These are phyloP conservation scores for Microctonus brassicae DNA, from an alignment of 2,888 invertebrate genomes.

Conservation along the genomic window DNA sequence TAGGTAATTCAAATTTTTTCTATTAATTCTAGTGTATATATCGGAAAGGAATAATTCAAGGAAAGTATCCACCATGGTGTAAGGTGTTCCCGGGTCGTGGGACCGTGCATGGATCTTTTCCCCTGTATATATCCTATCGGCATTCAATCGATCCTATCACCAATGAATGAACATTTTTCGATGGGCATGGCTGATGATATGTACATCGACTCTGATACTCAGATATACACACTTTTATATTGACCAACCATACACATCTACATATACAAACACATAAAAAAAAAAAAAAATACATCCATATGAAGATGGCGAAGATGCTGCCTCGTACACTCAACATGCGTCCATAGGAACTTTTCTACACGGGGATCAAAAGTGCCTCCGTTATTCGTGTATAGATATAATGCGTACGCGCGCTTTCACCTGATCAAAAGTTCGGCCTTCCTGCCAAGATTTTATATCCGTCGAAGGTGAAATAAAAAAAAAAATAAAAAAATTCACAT, in stretches of 20 bases:
- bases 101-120: slow-evolving; percentile 32
- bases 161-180: slow-evolving; percentile 32
- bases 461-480: slow-evolving; percentile 12
- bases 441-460: slow-evolving; percentile 8
- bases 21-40: slow-evolving; percentile 3
- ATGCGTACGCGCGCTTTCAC: slow-evolving; percentile 27
- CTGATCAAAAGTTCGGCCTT: slow-evolving; percentile 22
- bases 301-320: slow-evolving; percentile 12
- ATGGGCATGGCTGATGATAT: slow-evolving; percentile 21
- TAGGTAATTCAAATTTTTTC: slow-evolving; percentile 3
- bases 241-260: neutral
- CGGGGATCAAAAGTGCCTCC: slow-evolving; percentile 32
- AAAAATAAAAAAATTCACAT: neutral
- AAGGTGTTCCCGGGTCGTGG: slow-evolving; percentile 38
- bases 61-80: slow-evolving; percentile 16
- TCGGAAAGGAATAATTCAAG: slow-evolving; percentile 15
- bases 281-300: neutral
- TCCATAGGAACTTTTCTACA: slow-evolving; percentile 19
- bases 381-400: slow-evolving; percentile 23
- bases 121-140: slow-evolving; percentile 21
- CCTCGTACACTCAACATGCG: slow-evolving; percentile 15
- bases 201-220: slow-evolving; percentile 1
- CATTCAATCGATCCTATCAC: slow-evolving; percentile 36
- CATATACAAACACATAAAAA: neutral
- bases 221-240: neutral